Base-by-base conservation (phyloP, 1,140 invertebrate species). In the Drosophila littoralis region DNA sequence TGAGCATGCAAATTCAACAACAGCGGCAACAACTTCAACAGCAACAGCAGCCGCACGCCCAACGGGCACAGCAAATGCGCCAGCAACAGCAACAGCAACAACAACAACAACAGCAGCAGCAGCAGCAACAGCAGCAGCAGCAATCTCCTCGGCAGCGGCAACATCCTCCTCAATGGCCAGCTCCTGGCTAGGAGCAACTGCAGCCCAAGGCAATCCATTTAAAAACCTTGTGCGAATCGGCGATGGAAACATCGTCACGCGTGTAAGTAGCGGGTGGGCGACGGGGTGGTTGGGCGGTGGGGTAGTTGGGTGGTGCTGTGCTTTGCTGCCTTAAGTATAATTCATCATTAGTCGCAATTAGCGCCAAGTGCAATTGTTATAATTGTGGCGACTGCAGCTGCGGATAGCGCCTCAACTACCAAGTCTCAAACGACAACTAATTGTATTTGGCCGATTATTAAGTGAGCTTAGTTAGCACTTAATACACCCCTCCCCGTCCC, bases 1-100 rank as follows among this genome's bases (percentile, higher is more conserved):
- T 77, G 60, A 88, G 55, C 64, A 75, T 42, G 71, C 90, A 93
- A 95, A 69, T 57, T 65, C 91, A 94, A 95, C 71, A 93, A 96
- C 0, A 94, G 94, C 69, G 64, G 43, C 69, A 75, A 32, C 67
- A 69, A 54, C 79, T 15, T 50, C 73, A 52, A 63, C 81, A 57
- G 9, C 69, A 72, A 32, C 54, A 66, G 17, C 69, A 69, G 69
- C 66, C 68, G 69, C 89, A 94, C 95, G 33, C 9, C 59, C 90
- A 93, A 95, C 70, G 93, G 96, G 0, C 94, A 94, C 68, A 43
- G 48, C 67, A 79, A 64, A 28, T 28, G 22, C 22, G 22, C 22
- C 67, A 70, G 55, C 78, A 54, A 32, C 54, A 28, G 36, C 38
- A 43, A 81, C 83, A 60, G 58, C 72, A 12, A 57, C 72, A 67